These are phyloP conservation scores for Chiridota heheva DNA, from an alignment of 35 echinoderm and acorn worm species.

Conservation along the genomic window DNA sequence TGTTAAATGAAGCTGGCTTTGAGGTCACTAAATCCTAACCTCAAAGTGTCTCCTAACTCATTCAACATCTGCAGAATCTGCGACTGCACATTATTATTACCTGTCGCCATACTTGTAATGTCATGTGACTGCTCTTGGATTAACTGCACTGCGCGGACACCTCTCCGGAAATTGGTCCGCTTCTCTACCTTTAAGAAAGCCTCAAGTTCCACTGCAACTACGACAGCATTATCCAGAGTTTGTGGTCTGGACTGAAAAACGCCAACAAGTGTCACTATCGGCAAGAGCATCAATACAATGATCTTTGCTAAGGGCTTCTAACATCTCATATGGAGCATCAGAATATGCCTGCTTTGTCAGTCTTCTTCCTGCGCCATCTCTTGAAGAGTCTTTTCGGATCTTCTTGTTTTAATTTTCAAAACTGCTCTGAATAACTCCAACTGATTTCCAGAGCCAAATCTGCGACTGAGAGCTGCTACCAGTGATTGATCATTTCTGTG, in stretches of 20 bases:
- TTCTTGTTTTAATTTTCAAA: background rate
- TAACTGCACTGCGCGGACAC: background rate
- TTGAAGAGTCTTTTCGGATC: background rate
- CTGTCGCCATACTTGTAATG: background rate
- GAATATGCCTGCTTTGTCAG: background rate
- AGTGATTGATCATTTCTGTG: too few species aligned
- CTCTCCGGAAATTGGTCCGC: background rate
- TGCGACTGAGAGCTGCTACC: too few species aligned
- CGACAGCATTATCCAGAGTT: background rate
- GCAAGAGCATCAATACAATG: slow-evolving; percentile 27
- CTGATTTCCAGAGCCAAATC: slow-evolving; percentile 11
- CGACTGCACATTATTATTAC: background rate
- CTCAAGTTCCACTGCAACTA: slow-evolving; percentile 15
- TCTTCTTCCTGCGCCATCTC: slow-evolving; percentile 23
- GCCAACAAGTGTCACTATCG: background rate
- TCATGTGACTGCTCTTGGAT: background rate
- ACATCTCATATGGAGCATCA: background rate
- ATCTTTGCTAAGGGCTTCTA: background rate
- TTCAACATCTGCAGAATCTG: background rate
- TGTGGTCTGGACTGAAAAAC: background rate
- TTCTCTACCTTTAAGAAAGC: background rate
- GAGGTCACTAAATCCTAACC: background rate
- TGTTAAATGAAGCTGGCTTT: too few species aligned
- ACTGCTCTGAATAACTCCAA: background rate
- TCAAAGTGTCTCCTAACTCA: background rate